A percentile compares a stretch with the other conserved stretches of the same genome.
phyloP scores from a whole-genome alignment of 2,797 vertebrate genomes.

The Thunnus albacares region DNA sequence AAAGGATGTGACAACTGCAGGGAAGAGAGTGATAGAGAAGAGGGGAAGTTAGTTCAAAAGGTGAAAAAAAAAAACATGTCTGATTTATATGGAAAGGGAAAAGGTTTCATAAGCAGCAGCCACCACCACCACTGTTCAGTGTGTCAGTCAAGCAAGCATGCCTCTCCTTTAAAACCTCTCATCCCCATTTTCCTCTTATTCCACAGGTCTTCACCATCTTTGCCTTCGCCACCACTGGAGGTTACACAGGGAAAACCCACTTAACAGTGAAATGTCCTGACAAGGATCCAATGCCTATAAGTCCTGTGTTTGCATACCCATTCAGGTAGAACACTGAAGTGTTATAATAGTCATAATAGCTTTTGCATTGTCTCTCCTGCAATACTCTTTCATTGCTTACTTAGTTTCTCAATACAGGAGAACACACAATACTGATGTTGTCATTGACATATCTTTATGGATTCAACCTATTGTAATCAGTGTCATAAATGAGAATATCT shows the following conservation, averaged over 20 bases:
- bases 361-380: neutral
- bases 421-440: neutral
- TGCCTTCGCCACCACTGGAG: conserved; percentile 93
- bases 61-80: neutral
- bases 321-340: conserved; percentile 88
- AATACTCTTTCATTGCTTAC: too few relatives aligned
- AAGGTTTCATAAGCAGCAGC: neutral
- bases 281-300: accelerated
- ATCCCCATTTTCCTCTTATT: neutral
- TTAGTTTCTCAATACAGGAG: neutral
- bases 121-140: too few relatives aligned
- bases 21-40: neutral
- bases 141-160: neutral
- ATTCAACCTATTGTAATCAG: neutral
- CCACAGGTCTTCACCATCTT: conserved; percentile 93
- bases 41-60: neutral
- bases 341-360: neutral
- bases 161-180: neutral
- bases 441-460: neutral
- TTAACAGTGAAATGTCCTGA: conserved; percentile 77
- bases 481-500: neutral
- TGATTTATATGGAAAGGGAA: neutral
- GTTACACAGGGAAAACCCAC: conserved; percentile 88
- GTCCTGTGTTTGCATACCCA: conserved; percentile 88
- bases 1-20: conserved; percentile 30